These are phyloP conservation scores for Rotaria magnacalcarata DNA, from an alignment of 2,888 invertebrate species.

Conservation along the genomic window DNA sequence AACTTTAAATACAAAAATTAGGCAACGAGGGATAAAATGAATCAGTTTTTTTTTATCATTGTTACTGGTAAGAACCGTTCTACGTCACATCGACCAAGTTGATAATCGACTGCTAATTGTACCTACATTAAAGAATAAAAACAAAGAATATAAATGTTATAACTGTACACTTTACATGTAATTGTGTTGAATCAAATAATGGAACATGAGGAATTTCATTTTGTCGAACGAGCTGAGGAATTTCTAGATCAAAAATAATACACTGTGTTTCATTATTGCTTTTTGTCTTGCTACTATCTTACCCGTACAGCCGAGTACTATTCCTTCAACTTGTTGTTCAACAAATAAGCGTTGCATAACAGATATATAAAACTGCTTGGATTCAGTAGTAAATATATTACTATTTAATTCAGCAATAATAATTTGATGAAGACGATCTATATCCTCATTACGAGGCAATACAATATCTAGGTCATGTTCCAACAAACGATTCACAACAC, in stretches of 20 bases:
- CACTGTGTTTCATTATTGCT: no score
- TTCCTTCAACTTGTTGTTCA: slow-evolving; percentile 20
- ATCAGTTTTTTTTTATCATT: neutral
- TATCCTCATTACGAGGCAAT: neutral
- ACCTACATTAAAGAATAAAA: neutral
- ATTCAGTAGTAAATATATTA: slow-evolving; percentile 5
- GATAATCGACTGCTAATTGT: slow-evolving; percentile 28
- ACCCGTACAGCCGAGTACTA: slow-evolving; percentile 13
- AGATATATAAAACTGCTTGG: neutral
- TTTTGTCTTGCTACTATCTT: neutral
- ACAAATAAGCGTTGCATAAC: neutral
- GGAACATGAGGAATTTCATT: neutral
- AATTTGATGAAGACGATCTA: neutral
- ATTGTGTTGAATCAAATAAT: slow-evolving; percentile 32
- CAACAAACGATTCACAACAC: neutral
- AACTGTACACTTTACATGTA: neutral
- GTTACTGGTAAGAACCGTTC: neutral
- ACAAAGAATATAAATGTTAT: no score
- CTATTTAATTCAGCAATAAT: neutral
- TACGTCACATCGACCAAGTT: neutral
- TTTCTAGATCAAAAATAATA: neutral
- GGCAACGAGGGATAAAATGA: neutral
- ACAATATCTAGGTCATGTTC: neutral
- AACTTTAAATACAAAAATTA: neutral
- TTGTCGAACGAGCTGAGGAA: neutral